Base-by-base conservation (phyloP, 2,888 invertebrate genomes). In the Fragum whitleyi region DNA sequence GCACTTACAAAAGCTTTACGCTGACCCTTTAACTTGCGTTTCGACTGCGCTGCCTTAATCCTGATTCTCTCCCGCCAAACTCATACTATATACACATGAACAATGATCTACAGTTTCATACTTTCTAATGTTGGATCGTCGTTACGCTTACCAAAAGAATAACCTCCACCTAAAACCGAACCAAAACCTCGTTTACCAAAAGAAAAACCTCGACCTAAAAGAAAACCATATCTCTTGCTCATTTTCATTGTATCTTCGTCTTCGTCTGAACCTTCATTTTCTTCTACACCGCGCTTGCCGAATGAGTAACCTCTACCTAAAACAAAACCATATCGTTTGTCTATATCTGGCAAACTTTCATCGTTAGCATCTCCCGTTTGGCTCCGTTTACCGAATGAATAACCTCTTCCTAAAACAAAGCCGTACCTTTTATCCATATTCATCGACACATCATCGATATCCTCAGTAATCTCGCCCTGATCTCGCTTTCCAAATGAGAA, bases 101-200 rank as follows among this genome's bases (percentile, higher is more conserved):
- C 32, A 36, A 36, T 9, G 3, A 9, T 36, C 9, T 36, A 36
- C 21, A 57, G 16, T 57, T 57, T 28, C 23, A 26, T 9, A 14
- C 19, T 26, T 57, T 57, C 26, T 14, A 28, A 9, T 23, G 57
- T 57, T 26, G 14, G 7, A 57, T 26, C 28, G 11, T n/a, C 61
- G 16, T 19, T n/a, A 32, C 77, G 68, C 28, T 81, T 81, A 9
- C 81, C 81, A 42, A 77, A 65, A 1, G 62, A 26, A 36, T 62
- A 77, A 2, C 81, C 81, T 21, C 51, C 21, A 14, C 77, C 76
- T n/a, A 81, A 23, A 26, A 74, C 39, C 19, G 57, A 73, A 26
- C 81, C 81, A 57, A 57, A 76, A 55, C 68, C 55, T 11, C 83
- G 69, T 51, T 79, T 83, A 2, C 78, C 75, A 21, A 76, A 67